phyloP scores from a whole-genome alignment of 2,113 vertebrate species.

The Lanius ludovicianus region DNA sequence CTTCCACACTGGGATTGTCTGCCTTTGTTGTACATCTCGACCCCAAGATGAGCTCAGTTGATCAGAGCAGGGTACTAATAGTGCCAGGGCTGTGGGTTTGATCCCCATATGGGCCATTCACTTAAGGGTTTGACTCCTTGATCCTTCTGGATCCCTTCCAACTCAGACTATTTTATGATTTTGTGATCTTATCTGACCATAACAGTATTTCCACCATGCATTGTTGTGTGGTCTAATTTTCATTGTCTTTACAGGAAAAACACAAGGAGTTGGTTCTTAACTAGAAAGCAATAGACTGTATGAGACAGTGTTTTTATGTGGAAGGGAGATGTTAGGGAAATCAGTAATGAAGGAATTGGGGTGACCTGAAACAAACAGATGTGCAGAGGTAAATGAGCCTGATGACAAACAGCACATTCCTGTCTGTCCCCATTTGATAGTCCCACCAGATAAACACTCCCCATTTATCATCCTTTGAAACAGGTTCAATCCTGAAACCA shows the following conservation, averaged over 20 bases:
- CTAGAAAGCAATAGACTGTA: not conserved
- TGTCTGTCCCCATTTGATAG: no score
- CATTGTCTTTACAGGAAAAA: not conserved
- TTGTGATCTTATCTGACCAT: not conserved
- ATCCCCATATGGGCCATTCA: not conserved
- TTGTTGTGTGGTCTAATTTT: not conserved
- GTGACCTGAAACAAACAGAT: not conserved
- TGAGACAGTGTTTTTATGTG: not conserved
- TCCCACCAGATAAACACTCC: not conserved
- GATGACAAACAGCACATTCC: not conserved
- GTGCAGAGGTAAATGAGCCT: not conserved
- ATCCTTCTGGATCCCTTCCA: not conserved
- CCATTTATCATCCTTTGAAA: not conserved
- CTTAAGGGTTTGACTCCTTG: not conserved
- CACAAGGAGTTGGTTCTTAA: not conserved
- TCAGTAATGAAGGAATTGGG: not conserved
- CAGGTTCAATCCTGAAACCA: not conserved
- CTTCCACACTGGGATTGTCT: not conserved
- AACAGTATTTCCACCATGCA: not conserved
- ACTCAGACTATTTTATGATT: not conserved
- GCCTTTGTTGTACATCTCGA: not conserved
- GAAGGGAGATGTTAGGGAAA: not conserved
- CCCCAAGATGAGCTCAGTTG: not conserved
- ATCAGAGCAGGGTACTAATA: not conserved
- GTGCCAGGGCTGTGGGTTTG: not conserved